These are phyloP conservation scores for Drosophila dives DNA, from an alignment of 2,888 invertebrate species.

Conservation along the genomic window DNA sequence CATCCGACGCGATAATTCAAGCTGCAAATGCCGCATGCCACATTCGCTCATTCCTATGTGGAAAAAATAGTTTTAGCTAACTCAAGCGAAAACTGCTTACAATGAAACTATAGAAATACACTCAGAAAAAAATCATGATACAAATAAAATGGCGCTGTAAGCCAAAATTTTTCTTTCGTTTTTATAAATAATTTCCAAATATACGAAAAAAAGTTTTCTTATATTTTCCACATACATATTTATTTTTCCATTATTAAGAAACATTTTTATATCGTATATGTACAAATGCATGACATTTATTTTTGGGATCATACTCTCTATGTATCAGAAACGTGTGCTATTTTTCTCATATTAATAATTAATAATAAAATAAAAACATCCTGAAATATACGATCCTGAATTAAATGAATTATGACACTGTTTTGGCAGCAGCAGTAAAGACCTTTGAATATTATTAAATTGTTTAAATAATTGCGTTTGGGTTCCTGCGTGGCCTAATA, in stretches of 20 bases:
- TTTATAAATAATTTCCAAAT: not conserved
- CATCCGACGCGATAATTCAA: not conserved
- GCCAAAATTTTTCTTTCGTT: not conserved
- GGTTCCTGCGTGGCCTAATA: too few species aligned
- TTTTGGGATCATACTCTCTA: not conserved
- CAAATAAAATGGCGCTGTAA: not conserved
- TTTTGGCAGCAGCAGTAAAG: not conserved
- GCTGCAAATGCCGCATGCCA: constrained; percentile 1
- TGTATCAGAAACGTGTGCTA: not conserved
- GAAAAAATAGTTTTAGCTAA: not conserved
- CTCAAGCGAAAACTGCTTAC: not conserved
- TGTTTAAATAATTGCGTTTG: too few species aligned
- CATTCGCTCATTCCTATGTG: not conserved
- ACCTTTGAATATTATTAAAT: too few species aligned
- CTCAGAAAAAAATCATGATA: not conserved
- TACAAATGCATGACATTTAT: not conserved
- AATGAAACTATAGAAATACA: not conserved
- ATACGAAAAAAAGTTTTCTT: not conserved
- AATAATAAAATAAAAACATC: not conserved
- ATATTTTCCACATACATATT: too few species aligned
- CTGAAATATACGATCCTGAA: not conserved
- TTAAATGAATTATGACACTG: not conserved
- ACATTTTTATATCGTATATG: too few species aligned
- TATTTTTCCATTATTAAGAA: not conserved
- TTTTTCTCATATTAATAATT: not conserved